These are phyloP conservation scores for Rhinolophus ferrumequinum DNA, from an alignment of 2,113 vertebrate genomes.

Conservation along the genomic window DNA sequence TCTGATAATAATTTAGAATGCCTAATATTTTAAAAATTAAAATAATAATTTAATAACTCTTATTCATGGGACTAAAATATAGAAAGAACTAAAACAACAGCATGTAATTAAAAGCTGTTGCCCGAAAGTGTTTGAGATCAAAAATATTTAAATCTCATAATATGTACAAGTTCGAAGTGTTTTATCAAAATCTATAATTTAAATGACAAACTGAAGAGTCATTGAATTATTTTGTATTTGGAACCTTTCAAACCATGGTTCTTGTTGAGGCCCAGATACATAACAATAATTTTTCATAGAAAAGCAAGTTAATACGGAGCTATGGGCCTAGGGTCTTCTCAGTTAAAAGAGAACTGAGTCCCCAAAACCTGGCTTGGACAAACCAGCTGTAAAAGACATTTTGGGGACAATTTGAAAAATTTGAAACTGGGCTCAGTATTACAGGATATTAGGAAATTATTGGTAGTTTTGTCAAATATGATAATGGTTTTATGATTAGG, in stretches of 20 bases:
- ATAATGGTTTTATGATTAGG: background rate
- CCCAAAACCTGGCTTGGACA: background rate
- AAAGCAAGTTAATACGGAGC: background rate
- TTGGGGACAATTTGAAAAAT: background rate
- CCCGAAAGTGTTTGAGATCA: background rate
- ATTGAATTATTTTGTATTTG: background rate
- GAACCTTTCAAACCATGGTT: background rate
- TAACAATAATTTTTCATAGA: background rate
- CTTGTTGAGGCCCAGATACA: background rate
- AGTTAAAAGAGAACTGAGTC: background rate
- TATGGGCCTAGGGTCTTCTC: background rate
- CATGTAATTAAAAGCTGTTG: background rate
- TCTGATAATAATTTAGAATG: background rate
- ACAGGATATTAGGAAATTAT: background rate
- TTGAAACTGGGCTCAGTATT: background rate
- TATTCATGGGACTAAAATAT: background rate
- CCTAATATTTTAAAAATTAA: background rate
- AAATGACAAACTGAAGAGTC: background rate
- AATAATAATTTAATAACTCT: background rate
- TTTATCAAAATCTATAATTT: background rate
- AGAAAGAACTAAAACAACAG: background rate
- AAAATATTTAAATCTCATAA: background rate
- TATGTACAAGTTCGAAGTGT: background rate
- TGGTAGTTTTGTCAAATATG: background rate
- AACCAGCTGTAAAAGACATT: background rate